Evolutionary conservation across 1,140 invertebrate genomes (phyloP).

Genomic region (Heliconius melpomene): DNA sequence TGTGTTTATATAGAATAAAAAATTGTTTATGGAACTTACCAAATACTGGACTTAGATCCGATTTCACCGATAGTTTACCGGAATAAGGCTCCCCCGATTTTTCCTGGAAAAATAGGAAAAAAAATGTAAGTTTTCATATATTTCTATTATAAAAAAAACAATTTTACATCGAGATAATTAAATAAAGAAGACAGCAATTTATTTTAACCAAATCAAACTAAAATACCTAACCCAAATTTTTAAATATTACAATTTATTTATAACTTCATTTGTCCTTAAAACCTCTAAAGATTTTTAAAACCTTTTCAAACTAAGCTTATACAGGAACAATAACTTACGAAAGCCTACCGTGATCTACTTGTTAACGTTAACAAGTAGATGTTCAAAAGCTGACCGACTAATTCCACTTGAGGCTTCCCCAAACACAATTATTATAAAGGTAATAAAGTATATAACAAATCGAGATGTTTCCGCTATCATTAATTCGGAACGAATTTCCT

Average conservation of each 20-base stretch:
- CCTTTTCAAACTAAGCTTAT: background rate
- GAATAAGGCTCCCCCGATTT: slow-evolving; percentile 89
- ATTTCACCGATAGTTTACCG: slow-evolving; percentile 88
- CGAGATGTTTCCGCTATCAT: slow-evolving; percentile 68
- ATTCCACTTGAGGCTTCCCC: slow-evolving; percentile 42
- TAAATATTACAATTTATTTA: no score
- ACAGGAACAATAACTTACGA: background rate
- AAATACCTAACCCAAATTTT: no score
- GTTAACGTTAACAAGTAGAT: background rate
- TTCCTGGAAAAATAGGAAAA: slow-evolving; percentile 84
- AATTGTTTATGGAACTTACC: slow-evolving; percentile 83
- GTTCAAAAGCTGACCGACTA: slow-evolving; percentile 31
- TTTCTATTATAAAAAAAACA: no score
- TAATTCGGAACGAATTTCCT: slow-evolving; percentile 65
- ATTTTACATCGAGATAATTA: no score
- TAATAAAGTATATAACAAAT: slow-evolving; percentile 60
- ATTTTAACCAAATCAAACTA: no score
- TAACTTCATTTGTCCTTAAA: no score
- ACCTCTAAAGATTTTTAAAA: background rate
- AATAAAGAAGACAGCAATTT: no score
- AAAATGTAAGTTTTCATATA: background rate
- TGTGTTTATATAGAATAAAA: background rate
- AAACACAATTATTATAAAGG: slow-evolving; percentile 41
- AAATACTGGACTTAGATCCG: slow-evolving; percentile 92
- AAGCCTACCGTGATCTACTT: no score